Percentiles rank a stretch among this genome's conserved stretches.
Evolutionary conservation across 2,888 invertebrate genomes (phyloP).

Genomic region (Unio delphinus): DNA sequence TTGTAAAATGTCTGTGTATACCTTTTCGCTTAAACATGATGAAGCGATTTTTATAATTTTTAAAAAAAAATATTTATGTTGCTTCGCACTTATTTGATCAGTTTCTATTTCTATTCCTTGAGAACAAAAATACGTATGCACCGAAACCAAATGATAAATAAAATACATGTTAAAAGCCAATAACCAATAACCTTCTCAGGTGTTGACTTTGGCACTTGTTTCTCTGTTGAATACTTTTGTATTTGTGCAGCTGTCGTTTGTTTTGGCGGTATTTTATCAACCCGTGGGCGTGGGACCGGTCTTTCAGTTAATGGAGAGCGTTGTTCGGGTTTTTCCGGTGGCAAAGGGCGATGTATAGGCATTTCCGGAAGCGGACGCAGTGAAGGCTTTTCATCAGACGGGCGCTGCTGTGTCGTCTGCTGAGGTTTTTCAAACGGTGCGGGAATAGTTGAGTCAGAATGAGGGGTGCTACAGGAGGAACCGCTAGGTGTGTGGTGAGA

Average conservation of each 20-base stretch:
- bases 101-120: too few relatives aligned
- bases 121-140: too few relatives aligned
- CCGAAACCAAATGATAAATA: background rate
- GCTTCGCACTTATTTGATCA: too few relatives aligned
- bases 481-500: conserved; percentile 65
- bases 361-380: background rate
- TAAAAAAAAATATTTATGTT: too few relatives aligned
- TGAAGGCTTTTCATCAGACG: conserved; percentile 2
- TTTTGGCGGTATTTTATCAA: background rate
- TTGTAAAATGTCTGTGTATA: too few relatives aligned
- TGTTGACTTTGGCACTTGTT: conserved; percentile 4
- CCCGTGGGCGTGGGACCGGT: conserved; percentile 1
- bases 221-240: conserved; percentile 12
- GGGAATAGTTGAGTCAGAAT: conserved; percentile 59
- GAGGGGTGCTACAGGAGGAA: conserved; percentile 65
- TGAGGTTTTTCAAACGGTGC: conserved; percentile 54
- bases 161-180: background rate
- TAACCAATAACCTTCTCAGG: background rate
- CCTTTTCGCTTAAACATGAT: too few relatives aligned
- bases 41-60: too few relatives aligned
- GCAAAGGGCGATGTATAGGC: conserved; percentile 2
- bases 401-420: conserved; percentile 5
- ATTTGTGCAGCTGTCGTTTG: conserved; percentile 4
- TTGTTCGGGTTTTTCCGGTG: conserved; percentile 4
- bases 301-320: conserved; percentile 1